Conservation (phyloP, 1,140 invertebrate species). For the Sinella curviseta region DNA sequence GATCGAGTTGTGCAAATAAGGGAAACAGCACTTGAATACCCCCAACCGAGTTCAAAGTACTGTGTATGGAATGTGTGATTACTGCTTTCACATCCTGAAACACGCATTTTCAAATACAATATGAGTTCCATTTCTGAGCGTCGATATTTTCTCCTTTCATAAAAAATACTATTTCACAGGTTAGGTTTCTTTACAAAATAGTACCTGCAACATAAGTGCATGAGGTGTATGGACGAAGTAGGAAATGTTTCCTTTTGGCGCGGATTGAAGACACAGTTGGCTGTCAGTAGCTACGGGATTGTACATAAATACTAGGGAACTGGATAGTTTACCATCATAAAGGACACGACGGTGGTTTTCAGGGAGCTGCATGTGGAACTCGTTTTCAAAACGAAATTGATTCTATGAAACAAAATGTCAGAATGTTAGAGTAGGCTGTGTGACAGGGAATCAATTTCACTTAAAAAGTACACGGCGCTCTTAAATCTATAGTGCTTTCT, state of each 20-base stretch:
- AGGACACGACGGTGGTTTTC: constrained; percentile 71
- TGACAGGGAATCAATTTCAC: background rate
- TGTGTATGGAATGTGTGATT: constrained; percentile 97
- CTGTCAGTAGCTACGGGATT: constrained; percentile 98
- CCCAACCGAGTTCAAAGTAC: constrained; percentile 96
- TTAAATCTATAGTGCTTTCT: background rate
- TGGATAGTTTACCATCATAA: constrained; percentile 96
- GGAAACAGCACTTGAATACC: constrained; percentile 98
- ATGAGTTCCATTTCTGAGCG: background rate
- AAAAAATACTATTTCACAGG: background rate
- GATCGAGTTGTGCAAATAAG: constrained; percentile 94
- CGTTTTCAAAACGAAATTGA: constrained; percentile 98
- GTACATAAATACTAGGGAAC: constrained; percentile 98
- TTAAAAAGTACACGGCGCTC: background rate
- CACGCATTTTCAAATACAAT: background rate
- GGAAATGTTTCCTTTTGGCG: constrained; percentile 92
- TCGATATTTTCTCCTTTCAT: background rate
- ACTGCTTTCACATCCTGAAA: constrained; percentile 96
- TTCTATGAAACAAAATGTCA: constrained; percentile 65
- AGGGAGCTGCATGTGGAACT: constrained; percentile 90
- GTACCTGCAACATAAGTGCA: constrained; percentile 97
- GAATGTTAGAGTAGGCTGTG: background rate
- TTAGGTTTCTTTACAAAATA: background rate
- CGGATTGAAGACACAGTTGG: constrained; percentile 95
- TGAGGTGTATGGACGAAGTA: constrained; percentile 99